Percentiles rank a stretch among this genome's conserved stretches.
Conservation (phyloP, 23 tunicate genomes). For the Diplosoma virens region DNA sequence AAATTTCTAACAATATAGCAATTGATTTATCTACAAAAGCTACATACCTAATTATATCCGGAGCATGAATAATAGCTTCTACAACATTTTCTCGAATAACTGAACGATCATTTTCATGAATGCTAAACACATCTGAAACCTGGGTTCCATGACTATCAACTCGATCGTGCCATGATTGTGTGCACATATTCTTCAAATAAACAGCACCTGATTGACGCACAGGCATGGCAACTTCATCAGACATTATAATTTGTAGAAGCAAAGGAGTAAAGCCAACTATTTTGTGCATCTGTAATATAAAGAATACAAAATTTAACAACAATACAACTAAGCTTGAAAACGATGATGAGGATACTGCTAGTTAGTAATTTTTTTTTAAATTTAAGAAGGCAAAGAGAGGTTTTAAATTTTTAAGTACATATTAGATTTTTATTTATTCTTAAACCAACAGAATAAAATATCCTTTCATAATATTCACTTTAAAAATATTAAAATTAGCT, state of each 20-base stretch:
- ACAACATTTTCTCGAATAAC: slow-evolving; percentile 91
- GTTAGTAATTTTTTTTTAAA: too few species aligned
- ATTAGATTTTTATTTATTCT: too few species aligned
- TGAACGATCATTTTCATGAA: slow-evolving; percentile 89
- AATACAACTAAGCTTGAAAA: too few species aligned
- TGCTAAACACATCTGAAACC: slow-evolving; percentile 56
- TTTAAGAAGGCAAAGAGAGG: too few species aligned
- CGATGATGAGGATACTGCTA: too few species aligned
- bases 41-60: slow-evolving; percentile 71
- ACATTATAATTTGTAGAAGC: slow-evolving; percentile 82
- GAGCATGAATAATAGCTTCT: slow-evolving; percentile 92
- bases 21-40: too few species aligned
- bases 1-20: too few species aligned
- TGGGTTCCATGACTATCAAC: slow-evolving; percentile 60
- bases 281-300: slow-evolving; percentile 89
- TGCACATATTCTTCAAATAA: slow-evolving; percentile 86
- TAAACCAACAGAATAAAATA: too few species aligned
- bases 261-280: slow-evolving; percentile 85
- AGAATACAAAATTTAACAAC: too few species aligned
- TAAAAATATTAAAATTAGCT: too few species aligned
- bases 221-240: slow-evolving; percentile 74
- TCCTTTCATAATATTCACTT: too few species aligned
- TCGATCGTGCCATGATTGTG: slow-evolving; percentile 71
- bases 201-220: slow-evolving; percentile 95
- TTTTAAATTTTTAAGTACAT: too few species aligned